Base-by-base conservation (phyloP, 1,140 invertebrate species). In the Thaumatotibia leucotreta region DNA sequence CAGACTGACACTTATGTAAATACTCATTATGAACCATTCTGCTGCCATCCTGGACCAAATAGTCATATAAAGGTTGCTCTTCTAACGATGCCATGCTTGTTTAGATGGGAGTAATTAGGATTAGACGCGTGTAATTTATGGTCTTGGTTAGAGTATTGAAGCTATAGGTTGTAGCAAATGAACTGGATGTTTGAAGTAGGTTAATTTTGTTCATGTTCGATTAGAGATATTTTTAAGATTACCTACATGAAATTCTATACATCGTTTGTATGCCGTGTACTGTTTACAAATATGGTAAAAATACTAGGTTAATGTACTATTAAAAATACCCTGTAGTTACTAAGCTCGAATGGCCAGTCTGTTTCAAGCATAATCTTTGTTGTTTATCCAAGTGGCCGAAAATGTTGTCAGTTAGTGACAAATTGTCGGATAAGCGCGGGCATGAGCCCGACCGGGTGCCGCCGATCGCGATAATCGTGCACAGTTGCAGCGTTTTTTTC, bases 341-440 rank as follows among this genome's bases (percentile, higher is more conserved):
- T 29, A 4, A 4, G 2, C 5, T 45, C 20, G 20, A 9, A 8
- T 20, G 17, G 20, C 39, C 17, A 20, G 17, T 45, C 39, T 45
- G 39, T 45, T 45, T 39, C 20, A 45, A 45, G 17, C 9, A 45
- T 45, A 45, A 5, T 45, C 58, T 52, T 63, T 77, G 67, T 71
- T 80, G 76, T 82, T 80, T 82, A 75, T 62, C 69, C 67, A 72
- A 73, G 75, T 75, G 75, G 67, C 72, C 72, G 75, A 86, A 86
- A 82, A 81, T 73, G 72, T 80, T 79, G 80, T 83, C 80, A 72
- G 69, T 68, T 63, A 69, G 66, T 86, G 86, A 89, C 86, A 88
- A 89, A 88, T 89, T 88, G 77, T 69, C 61, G 71, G 86, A 89
- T 89, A 89, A 89, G 76, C 69, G 66, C 72, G 75, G 64, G 67